Percentiles rank a stretch among this genome's conserved stretches.
Evolutionary conservation across 2,797 vertebrate genomes (phyloP).

Genomic region (Chelon labrosus): DNA sequence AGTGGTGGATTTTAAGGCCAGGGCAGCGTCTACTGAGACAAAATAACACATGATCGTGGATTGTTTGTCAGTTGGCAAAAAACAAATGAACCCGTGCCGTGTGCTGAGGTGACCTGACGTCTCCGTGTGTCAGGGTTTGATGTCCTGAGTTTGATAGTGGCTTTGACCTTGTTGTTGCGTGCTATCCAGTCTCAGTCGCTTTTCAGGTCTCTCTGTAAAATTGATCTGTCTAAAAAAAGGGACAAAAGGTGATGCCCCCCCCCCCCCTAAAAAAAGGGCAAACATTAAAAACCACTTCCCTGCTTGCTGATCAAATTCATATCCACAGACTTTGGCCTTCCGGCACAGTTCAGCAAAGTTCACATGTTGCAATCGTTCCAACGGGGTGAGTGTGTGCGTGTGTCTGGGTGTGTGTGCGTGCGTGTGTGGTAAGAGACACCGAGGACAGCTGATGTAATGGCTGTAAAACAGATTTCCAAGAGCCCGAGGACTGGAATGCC

Average conservation of each 20-base stretch:
- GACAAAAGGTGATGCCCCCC: not conserved
- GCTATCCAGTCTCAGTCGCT: not conserved
- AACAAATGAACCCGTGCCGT: slow-evolving; percentile 19
- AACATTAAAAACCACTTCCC: slow-evolving; percentile 13
- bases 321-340: slow-evolving; percentile 67
- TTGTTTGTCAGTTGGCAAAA: slow-evolving; percentile 6
- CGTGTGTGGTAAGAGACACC: slow-evolving; percentile 67
- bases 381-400: slow-evolving; percentile 68
- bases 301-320: slow-evolving; percentile 50
- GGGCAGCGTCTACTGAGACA: not conserved
- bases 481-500: slow-evolving; percentile 46
- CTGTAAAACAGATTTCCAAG: slow-evolving; percentile 68
- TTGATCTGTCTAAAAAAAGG: not conserved
- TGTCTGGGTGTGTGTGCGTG: slow-evolving; percentile 62
- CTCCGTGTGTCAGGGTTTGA: slow-evolving; percentile 27
- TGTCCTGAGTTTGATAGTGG: slow-evolving; percentile 28
- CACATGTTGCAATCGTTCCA: slow-evolving; percentile 79
- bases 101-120: slow-evolving; percentile 30
- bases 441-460: slow-evolving; percentile 78
- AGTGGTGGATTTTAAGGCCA: not conserved
- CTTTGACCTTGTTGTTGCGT: slow-evolving; percentile 21
- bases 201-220: not conserved
- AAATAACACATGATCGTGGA: not conserved
- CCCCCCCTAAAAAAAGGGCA: not conserved
- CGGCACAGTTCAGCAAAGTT: slow-evolving; percentile 71